Evolutionary conservation across 2,113 vertebrate species (phyloP).

Genomic region (Thermophis baileyi): DNA sequence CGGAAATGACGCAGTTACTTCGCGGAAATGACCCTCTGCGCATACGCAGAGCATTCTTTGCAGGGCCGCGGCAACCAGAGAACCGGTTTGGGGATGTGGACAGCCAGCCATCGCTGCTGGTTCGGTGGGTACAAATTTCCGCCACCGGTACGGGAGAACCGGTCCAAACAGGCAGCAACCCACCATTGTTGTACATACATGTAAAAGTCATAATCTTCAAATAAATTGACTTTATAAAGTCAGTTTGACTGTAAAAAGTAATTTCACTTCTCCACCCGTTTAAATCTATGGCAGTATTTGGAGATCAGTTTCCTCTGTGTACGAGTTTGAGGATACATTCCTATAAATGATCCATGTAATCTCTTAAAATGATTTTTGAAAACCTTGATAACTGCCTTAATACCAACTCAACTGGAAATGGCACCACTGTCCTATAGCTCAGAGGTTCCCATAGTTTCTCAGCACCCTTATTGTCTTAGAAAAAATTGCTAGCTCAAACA

Average conservation of each 20-base stretch:
- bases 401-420: background rate
- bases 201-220: background rate
- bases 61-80: too few species aligned
- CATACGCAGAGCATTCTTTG: too few species aligned
- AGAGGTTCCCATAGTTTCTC: background rate
- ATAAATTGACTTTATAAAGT: background rate
- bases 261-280: background rate
- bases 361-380: background rate
- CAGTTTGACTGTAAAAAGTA: background rate
- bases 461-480: background rate
- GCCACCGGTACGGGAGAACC: too few species aligned
- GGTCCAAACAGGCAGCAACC: too few species aligned
- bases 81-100: too few species aligned
- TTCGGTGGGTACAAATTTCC: too few species aligned
- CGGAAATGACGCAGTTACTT: too few species aligned
- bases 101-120: too few species aligned
- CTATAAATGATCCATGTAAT: background rate
- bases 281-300: background rate
- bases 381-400: background rate
- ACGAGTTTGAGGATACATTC: background rate
- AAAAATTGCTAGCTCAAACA: background rate
- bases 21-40: too few species aligned
- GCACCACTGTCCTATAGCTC: background rate
- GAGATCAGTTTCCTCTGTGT: background rate
- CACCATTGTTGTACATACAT: background rate